phyloP scores from a whole-genome alignment of 2,797 vertebrate genomes.

The Macroramphosus scolopax region DNA sequence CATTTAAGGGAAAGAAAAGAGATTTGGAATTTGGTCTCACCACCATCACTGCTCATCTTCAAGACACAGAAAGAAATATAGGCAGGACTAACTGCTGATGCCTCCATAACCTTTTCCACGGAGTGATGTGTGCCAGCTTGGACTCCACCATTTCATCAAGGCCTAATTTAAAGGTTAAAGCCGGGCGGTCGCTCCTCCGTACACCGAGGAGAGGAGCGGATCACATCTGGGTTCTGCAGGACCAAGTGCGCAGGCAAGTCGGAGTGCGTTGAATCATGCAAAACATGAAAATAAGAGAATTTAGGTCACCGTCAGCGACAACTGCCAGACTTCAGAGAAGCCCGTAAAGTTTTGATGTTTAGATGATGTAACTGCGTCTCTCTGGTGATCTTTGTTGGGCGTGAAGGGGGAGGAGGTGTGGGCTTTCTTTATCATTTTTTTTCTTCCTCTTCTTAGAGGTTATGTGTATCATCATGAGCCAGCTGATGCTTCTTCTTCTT shows the following conservation, averaged over 20 bases:
- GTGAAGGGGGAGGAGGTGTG: conserved; percentile 18
- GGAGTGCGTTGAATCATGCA: conserved; percentile 45
- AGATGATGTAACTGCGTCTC: conserved; percentile 59
- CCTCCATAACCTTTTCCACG: conserved; percentile 69
- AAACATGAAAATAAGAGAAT: conserved; percentile 59
- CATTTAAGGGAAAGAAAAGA: no score
- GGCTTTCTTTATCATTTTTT: conserved; percentile 42
- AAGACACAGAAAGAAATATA: conserved; percentile 50
- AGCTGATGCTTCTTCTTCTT: conserved; percentile 55
- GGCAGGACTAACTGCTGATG: conserved; percentile 64
- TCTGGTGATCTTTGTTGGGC: conserved; percentile 42
- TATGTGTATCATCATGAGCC: conserved; percentile 62
- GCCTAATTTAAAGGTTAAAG: conserved; percentile 71
- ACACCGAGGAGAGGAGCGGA: conserved; percentile 22
- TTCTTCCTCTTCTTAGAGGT: conserved; percentile 36
- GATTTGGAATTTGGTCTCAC: no score
- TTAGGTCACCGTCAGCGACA: conserved; percentile 64
- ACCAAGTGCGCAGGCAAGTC: conserved; percentile 26
- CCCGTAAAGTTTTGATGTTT: conserved; percentile 58
- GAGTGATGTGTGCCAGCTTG: conserved; percentile 65
- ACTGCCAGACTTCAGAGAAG: conserved; percentile 64
- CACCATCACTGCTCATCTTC: no score
- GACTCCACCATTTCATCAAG: conserved; percentile 38
- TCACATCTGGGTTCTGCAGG: conserved; percentile 40
- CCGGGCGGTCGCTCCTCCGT: conserved; percentile 36